These are phyloP conservation scores for Oxycera nigricornis DNA, from an alignment of 2,888 invertebrate species.

Conservation along the genomic window DNA sequence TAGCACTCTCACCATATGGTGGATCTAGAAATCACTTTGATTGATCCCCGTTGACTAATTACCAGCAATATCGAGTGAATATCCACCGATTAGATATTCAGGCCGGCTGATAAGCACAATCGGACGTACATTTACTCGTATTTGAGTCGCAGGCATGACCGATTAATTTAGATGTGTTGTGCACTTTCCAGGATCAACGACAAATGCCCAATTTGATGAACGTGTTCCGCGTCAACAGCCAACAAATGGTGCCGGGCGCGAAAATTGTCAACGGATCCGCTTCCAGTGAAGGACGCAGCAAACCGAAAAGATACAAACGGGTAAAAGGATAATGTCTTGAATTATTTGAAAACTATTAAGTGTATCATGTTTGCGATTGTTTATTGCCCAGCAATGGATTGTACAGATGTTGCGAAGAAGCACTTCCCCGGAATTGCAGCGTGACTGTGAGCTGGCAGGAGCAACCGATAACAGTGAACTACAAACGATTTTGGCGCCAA, in stretches of 20 bases:
- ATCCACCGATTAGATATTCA: constrained; percentile 4
- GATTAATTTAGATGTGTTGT: not conserved
- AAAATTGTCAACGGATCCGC: not conserved
- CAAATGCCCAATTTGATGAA: constrained; percentile 13
- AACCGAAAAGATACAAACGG: constrained; percentile 27
- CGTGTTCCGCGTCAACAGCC: not conserved
- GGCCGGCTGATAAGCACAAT: not conserved
- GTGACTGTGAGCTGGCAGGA: constrained; percentile 10
- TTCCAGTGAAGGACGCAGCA: not conserved
- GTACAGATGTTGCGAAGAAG: constrained; percentile 33
- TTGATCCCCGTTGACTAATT: constrained; percentile 21
- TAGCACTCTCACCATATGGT: not conserved
- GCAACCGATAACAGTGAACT: constrained; percentile 59
- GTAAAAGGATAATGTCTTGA: constrained; percentile 9
- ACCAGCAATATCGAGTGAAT: not conserved
- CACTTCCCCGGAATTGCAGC: constrained; percentile 14
- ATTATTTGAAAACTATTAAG: constrained; percentile 1
- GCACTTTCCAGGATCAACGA: not conserved
- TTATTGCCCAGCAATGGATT: constrained; percentile 39
- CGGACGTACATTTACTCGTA: not conserved
- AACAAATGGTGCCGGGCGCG: constrained; percentile 14
- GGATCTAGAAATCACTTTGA: not conserved
- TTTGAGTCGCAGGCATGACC: not conserved
- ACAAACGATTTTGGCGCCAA: constrained; percentile 66
- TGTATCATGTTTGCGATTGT: no score